Percentiles rank a stretch among this genome's conserved stretches.
phyloP scores from a whole-genome alignment of 2,888 invertebrate species.

The Sympetrum striolatum region DNA sequence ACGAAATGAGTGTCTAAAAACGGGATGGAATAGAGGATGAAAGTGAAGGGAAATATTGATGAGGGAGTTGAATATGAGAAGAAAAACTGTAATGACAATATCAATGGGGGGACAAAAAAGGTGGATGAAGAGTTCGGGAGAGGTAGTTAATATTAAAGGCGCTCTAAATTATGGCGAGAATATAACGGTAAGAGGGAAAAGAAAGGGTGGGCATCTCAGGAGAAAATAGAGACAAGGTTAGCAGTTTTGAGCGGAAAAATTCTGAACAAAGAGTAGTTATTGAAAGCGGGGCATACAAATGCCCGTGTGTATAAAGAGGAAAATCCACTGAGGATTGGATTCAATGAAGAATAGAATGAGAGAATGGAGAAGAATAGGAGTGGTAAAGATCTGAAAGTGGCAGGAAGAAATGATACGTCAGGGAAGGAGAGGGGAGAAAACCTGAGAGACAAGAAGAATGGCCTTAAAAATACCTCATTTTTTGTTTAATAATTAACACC shows the following conservation, averaged over 20 bases:
- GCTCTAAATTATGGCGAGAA: too few species aligned
- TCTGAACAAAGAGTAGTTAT: not conserved
- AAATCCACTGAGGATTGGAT: not conserved
- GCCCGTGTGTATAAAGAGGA: not conserved
- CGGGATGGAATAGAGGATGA: not conserved
- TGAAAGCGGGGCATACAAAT: not conserved
- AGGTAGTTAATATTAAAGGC: too few species aligned
- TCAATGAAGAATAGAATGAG: not conserved
- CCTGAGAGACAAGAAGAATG: not conserved
- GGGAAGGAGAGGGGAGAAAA: not conserved
- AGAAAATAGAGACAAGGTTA: not conserved
- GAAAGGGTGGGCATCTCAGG: not conserved
- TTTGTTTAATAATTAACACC: too few species aligned
- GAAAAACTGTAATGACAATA: not conserved
- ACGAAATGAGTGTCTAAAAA: not conserved
- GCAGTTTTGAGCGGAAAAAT: not conserved
- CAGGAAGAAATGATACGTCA: not conserved
- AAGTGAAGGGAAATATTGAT: not conserved
- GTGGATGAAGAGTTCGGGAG: too few species aligned
- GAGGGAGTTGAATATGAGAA: not conserved
- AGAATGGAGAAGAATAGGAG: not conserved
- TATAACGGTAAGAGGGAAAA: too few species aligned
- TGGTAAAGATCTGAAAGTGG: not conserved
- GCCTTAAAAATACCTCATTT: too few species aligned
- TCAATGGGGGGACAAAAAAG: not conserved